These are phyloP conservation scores for Oryzias woworae DNA, from an alignment of 2,113 vertebrate genomes.

Conservation along the genomic window DNA sequence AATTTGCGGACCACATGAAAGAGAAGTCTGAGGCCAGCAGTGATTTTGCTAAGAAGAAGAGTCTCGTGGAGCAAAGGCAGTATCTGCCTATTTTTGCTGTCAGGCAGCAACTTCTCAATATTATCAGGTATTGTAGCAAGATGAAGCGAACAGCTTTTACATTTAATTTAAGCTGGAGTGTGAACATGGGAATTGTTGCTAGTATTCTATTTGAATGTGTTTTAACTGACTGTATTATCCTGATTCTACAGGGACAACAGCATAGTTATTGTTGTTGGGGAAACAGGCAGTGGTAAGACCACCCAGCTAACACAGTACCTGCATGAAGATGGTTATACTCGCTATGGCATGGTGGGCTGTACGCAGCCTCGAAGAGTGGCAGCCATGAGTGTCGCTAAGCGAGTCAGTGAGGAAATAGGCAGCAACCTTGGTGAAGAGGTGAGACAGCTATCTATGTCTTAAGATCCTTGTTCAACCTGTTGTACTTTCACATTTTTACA, in stretches of 20 bases:
- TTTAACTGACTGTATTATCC: not conserved
- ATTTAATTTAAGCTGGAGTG: not conserved
- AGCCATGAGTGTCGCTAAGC: slow-evolving; percentile 97
- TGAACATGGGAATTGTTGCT: not conserved
- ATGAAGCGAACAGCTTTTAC: not conserved
- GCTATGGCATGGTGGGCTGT: slow-evolving; percentile 97
- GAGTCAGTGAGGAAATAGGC: slow-evolving; percentile 95
- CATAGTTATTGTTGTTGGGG: slow-evolving; percentile 97
- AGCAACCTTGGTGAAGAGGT: slow-evolving; percentile 95
- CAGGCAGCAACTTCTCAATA: slow-evolving; percentile 93
- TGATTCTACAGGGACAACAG: slow-evolving; percentile 88
- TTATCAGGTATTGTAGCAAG: slow-evolving; percentile 83
- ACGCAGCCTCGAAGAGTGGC: slow-evolving; percentile 96
- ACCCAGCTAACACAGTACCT: slow-evolving; percentile 98
- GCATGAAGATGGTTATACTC: slow-evolving; percentile 95
- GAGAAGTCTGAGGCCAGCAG: slow-evolving; percentile 94
- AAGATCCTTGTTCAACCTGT: not conserved
- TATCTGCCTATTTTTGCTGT: slow-evolving; percentile 97
- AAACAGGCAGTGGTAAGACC: slow-evolving; percentile 97
- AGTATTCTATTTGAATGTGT: not conserved
- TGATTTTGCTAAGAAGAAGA: slow-evolving; percentile 97
- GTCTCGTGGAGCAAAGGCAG: slow-evolving; percentile 92
- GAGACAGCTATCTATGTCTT: slow-evolving; percentile 45
- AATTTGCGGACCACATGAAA: slow-evolving; percentile 98
- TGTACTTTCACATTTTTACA: not conserved